Base-by-base conservation (phyloP, 1,140 invertebrate species). In the Leptinotarsa lineolata region DNA sequence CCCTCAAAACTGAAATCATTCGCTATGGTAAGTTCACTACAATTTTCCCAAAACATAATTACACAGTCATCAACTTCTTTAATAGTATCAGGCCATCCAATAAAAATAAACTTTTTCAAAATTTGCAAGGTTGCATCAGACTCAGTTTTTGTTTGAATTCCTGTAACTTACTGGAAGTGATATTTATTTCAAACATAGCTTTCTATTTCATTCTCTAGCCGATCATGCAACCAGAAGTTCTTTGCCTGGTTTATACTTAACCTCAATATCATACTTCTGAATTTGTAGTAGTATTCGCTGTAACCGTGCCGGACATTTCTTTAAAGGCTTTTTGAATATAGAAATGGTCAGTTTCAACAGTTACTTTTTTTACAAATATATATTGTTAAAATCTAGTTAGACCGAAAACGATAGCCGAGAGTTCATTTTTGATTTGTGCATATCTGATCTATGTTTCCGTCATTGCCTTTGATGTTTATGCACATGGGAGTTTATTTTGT, bases 231-330 rank as follows among this genome's bases (percentile, higher is more conserved):
- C 13, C 3, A 54, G 82, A 74, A 77, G 30, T 59, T 77, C 2
- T 58, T 61, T n/a, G n/a, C n/a, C n/a, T n/a, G n/a, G n/a, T n/a
- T n/a, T n/a, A n/a, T n/a, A n/a, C n/a, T n/a, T n/a, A n/a, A n/a
- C n/a, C n/a, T 79, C 74, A 44, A 87, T 80, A 74, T 86, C 80
- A 81, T 84, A 86, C 64, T 76, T 66, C 69, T 83, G 83, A 60
- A 86, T 66, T 70, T 77, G 77, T 11, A 87, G 69, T 72, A 82
- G 74, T 72, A 86, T 79, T 58, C 80, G 45, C 76, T 85, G 81
- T 21, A 85, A 68, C 67, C 80, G 70, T 20, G 70, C 69, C n/a
- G 82, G 78, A 20, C 76, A 77, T 71, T 79, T 78, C 24, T 78
- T 58, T 54, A 86, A 66, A 54, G n/a, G 30, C 70, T 81, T 82